A percentile compares a stretch with the other conserved stretches of the same genome.
Conservation (phyloP, 2,888 invertebrate species). For the Pheosia tremula region DNA sequence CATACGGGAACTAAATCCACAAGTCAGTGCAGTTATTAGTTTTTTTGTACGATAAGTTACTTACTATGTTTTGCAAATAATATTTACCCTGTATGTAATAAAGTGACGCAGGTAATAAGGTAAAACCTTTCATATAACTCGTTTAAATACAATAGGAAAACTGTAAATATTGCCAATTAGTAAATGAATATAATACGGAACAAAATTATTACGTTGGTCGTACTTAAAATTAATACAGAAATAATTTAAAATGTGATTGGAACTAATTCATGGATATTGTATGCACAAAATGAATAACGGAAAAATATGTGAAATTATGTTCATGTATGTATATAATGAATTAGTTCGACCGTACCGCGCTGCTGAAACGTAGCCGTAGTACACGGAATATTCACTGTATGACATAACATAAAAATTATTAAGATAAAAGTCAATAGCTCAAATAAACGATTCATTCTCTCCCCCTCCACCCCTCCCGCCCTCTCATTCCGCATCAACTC, state of each 20-base stretch:
- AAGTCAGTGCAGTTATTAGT: too few species aligned
- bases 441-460: conserved; percentile 19
- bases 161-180: background rate
- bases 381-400: conserved; percentile 36
- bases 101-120: background rate
- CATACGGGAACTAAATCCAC: too few species aligned
- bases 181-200: too few species aligned
- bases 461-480: conserved; percentile 37
- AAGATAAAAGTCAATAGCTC: conserved; percentile 46
- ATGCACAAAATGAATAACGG: too few species aligned
- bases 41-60: too few species aligned
- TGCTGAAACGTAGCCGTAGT: conserved; percentile 20
- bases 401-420: conserved; percentile 47
- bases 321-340: conserved; percentile 10
- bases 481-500: conserved; percentile 53
- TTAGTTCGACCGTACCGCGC: conserved; percentile 28
- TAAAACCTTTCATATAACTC: background rate
- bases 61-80: too few species aligned
- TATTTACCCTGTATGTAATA: background rate
- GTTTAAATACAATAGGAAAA: background rate
- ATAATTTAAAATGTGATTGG: too few species aligned
- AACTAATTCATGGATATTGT: too few species aligned
- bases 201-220: too few species aligned
- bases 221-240: too few species aligned
- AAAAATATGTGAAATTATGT: too few species aligned